These are phyloP conservation scores for Strongylocentrotus purpuratus DNA, from an alignment of 35 echinoderm and acorn worm genomes.

Conservation along the genomic window DNA sequence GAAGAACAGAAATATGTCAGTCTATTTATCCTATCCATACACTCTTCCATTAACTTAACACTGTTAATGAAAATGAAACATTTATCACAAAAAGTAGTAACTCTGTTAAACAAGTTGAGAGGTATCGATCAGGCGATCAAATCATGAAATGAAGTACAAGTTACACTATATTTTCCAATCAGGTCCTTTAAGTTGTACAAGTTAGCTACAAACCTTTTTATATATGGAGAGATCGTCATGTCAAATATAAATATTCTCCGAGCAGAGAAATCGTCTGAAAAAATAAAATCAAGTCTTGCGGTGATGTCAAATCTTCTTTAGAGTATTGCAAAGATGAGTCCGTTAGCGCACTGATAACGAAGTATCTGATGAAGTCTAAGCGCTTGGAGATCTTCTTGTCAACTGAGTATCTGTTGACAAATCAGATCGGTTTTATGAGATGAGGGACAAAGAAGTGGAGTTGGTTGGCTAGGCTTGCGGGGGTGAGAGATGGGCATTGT, in stretches of 20 bases:
- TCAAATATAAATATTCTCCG: slow-evolving; percentile 25
- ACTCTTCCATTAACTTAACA: neutral
- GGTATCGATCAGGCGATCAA: neutral
- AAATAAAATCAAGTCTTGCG: neutral
- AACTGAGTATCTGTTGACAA: slow-evolving; percentile 17
- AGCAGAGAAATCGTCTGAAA: slow-evolving; percentile 1
- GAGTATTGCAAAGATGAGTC: neutral
- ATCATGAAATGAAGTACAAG: neutral
- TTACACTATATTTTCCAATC: neutral
- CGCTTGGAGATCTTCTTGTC: slow-evolving; percentile 6
- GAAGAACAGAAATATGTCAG: too few species aligned
- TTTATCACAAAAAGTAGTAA: neutral
- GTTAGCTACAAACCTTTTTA: slow-evolving; percentile 7
- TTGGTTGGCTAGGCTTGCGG: slow-evolving; percentile 1
- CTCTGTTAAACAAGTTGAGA: neutral
- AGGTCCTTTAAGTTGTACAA: neutral
- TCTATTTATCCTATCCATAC: too few species aligned
- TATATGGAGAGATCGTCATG: slow-evolving; percentile 44
- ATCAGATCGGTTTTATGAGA: neutral
- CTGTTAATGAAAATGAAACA: neutral
- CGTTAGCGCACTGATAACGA: neutral
- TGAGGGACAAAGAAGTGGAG: neutral
- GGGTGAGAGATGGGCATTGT: neutral
- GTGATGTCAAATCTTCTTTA: neutral
- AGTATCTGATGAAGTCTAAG: neutral